Conservation (phyloP, 2,113 vertebrate species). For the Platichthys flesus region DNA sequence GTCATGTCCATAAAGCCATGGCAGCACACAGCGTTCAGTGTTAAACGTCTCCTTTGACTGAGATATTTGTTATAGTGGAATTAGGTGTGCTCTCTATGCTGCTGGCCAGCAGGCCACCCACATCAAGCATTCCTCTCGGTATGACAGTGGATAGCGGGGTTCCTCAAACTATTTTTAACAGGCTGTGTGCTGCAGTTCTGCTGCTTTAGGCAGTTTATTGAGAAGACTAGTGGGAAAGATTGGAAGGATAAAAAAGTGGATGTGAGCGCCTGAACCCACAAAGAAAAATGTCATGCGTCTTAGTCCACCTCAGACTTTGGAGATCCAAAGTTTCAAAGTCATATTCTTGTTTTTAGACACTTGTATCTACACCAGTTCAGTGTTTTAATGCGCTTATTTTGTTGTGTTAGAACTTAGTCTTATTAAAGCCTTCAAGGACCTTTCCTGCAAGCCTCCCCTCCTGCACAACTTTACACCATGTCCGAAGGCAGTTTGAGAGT, state of each 20-base stretch:
- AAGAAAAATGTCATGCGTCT: constrained; percentile 9
- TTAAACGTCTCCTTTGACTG: constrained; percentile 41
- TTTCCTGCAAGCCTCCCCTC: neutral
- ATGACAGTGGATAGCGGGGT: constrained; percentile 18
- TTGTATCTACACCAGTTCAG: neutral
- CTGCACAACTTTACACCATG: constrained; percentile 29
- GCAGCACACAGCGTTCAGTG: constrained; percentile 63
- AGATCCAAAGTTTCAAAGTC: neutral
- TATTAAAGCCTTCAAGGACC: constrained; percentile 22
- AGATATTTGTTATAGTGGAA: constrained; percentile 36
- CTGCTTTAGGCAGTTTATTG: constrained; percentile 32
- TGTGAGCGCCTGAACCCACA: constrained; percentile 16
- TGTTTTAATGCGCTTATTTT: constrained; percentile 30
- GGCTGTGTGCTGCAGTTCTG: constrained; percentile 24
- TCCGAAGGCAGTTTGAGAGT: constrained; percentile 22
- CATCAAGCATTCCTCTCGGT: constrained; percentile 32
- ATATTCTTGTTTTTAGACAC: constrained; percentile 32
- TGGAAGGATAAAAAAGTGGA: constrained; percentile 24
- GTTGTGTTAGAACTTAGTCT: constrained; percentile 12
- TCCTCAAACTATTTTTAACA: constrained; percentile 30
- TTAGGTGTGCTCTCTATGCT: constrained; percentile 42
- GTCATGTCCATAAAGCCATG: constrained; percentile 56
- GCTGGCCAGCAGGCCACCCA: constrained; percentile 55
- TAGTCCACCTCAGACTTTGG: neutral
- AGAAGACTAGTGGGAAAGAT: constrained; percentile 18